A percentile compares a stretch with the other conserved stretches of the same genome.
Conservation (phyloP, 1,140 invertebrate genomes). For the Platyscapa corneri region DNA sequence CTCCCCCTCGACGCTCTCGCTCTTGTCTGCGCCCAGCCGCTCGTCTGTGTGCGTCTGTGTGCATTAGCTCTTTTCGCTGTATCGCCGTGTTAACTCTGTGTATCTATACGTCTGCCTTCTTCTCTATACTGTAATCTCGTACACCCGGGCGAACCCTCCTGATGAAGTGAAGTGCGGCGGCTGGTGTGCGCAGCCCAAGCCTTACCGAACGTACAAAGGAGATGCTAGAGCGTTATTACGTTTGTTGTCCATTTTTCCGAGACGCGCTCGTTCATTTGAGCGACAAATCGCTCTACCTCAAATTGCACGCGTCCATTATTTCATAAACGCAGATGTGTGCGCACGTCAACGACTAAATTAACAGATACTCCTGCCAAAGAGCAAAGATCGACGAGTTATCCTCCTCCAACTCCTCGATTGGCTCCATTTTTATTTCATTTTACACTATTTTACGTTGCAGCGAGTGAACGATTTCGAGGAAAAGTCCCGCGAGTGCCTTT, state of each 20-base stretch:
- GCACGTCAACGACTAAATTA: too few relatives aligned
- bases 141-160: background rate
- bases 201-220: background rate
- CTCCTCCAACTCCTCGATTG: too few relatives aligned
- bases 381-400: too few relatives aligned
- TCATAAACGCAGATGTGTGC: too few relatives aligned
- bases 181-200: background rate
- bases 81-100: constrained; percentile 29
- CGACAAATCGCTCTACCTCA: too few relatives aligned
- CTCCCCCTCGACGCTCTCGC: constrained; percentile 52
- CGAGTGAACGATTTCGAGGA: too few relatives aligned
- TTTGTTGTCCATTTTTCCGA: background rate
- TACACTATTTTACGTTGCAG: too few relatives aligned
- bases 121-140: constrained; percentile 13
- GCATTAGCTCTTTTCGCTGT: constrained; percentile 1
- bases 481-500: too few relatives aligned
- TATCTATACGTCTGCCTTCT: constrained; percentile 8
- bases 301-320: background rate
- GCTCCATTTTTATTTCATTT: too few relatives aligned
- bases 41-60: background rate
- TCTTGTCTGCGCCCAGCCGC: background rate
- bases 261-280: background rate
- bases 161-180: background rate
- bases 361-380: too few relatives aligned
- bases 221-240: background rate